Conservation (phyloP, 2,797 vertebrate genomes). For the Falco biarmicus region DNA sequence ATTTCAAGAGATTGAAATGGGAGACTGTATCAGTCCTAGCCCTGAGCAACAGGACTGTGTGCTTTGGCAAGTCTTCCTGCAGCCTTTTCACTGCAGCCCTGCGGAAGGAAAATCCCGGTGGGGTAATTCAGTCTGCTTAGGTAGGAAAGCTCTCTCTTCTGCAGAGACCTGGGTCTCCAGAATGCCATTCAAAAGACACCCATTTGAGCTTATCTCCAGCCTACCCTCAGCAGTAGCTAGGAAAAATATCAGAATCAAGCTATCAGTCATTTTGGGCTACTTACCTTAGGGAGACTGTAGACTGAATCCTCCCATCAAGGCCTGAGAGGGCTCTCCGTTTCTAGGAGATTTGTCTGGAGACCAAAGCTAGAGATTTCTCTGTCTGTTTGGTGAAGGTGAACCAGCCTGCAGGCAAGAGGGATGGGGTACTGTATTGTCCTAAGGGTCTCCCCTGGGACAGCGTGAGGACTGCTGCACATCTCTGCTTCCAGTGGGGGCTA, state of each 20-base stretch:
- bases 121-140: background rate
- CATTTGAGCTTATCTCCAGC: background rate
- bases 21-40: background rate
- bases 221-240: background rate
- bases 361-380: background rate
- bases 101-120: background rate
- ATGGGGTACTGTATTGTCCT: accelerated
- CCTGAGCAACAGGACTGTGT: background rate
- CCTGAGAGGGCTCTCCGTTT: background rate
- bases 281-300: background rate
- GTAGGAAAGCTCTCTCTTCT: background rate
- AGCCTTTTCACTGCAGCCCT: background rate
- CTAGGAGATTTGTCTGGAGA: background rate
- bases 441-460: background rate
- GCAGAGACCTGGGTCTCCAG: background rate
- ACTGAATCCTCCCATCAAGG: background rate
- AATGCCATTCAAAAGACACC: background rate
- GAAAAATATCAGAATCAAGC: background rate
- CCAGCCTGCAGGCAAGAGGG: background rate
- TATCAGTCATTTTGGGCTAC: background rate
- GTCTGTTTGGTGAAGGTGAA: background rate
- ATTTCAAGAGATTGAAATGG: background rate
- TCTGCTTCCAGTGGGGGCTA: background rate
- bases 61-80: background rate
- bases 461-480: accelerated